Conservation (phyloP, 2,113 vertebrate genomes). For the Nestor notabilis region DNA sequence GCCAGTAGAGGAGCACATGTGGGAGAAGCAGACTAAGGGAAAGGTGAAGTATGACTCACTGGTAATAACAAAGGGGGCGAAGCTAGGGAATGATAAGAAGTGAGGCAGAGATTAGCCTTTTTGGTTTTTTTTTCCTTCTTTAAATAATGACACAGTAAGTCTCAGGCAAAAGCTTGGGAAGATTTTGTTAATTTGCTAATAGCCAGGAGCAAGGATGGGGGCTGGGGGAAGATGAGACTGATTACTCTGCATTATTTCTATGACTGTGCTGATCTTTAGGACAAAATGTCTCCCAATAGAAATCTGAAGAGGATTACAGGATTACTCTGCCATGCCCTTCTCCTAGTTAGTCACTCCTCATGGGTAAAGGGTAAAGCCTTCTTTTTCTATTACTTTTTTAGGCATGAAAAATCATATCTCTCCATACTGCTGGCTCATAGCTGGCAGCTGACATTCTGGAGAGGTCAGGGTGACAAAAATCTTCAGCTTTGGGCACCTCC, state of each 20-base stretch:
- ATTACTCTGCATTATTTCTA: slow-evolving; percentile 59
- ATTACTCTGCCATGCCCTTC: slow-evolving; percentile 43
- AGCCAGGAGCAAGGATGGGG: slow-evolving; percentile 50
- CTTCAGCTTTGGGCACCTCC: not conserved
- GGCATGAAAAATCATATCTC: not conserved
- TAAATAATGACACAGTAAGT: slow-evolving; percentile 12
- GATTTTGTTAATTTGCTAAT: slow-evolving; percentile 58
- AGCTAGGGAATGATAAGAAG: slow-evolving; percentile 47
- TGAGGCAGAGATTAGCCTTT: not conserved
- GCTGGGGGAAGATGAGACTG: slow-evolving; percentile 35
- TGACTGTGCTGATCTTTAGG: slow-evolving; percentile 49
- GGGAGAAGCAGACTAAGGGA: slow-evolving; percentile 37
- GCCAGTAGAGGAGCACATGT: not conserved
- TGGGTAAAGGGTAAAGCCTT: not conserved
- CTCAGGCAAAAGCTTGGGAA: slow-evolving; percentile 67
- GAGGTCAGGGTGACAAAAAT: not conserved
- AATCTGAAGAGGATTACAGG: slow-evolving; percentile 55
- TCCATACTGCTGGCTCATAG: not conserved
- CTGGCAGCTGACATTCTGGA: not conserved
- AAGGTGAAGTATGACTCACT: slow-evolving; percentile 36
- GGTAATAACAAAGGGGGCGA: slow-evolving; percentile 19
- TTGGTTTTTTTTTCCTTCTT: not conserved
- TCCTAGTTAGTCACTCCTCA: slow-evolving; percentile 37
- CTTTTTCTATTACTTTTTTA: not conserved
- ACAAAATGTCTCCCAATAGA: slow-evolving; percentile 42